Evolutionary conservation across 2,888 invertebrate species (phyloP).

Genomic region (Cremastobaeus sp.): DNA sequence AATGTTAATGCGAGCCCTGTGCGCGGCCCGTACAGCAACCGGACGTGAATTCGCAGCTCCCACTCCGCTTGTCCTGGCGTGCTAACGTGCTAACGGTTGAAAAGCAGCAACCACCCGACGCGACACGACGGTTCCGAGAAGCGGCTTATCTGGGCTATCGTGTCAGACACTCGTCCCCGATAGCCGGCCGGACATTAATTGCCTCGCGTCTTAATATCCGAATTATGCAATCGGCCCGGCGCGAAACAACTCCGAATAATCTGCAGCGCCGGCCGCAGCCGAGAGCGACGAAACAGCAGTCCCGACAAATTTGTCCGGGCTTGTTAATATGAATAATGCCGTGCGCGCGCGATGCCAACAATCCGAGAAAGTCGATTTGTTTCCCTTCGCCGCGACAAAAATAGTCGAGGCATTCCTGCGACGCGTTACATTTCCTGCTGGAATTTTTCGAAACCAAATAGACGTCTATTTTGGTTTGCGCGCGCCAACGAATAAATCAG

Average conservation of each 20-base stretch:
- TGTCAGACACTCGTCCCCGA: conserved; percentile 30
- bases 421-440: conserved; percentile 49
- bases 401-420: conserved; percentile 46
- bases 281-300: conserved; percentile 29
- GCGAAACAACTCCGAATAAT: conserved; percentile 1
- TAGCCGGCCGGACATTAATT: conserved; percentile 25
- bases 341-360: neutral
- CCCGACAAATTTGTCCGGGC: conserved; percentile 28
- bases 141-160: conserved; percentile 25
- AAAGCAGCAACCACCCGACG: too few species aligned
- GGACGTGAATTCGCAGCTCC: too few species aligned
- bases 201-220: conserved; percentile 26
- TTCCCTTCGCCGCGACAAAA: conserved; percentile 30
- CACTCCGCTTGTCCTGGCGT: too few species aligned
- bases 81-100: too few species aligned
- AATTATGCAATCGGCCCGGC: conserved; percentile 29
- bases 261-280: neutral
- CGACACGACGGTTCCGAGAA: conserved; percentile 11
- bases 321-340: conserved; percentile 43
- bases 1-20: too few species aligned
- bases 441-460: conserved; percentile 35
- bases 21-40: too few species aligned
- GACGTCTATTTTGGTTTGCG: conserved; percentile 32
- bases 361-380: conserved; percentile 23
- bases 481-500: conserved; percentile 38